These are phyloP conservation scores for Anoplophora glabripennis DNA, from an alignment of 1,140 invertebrate species.

Conservation along the genomic window DNA sequence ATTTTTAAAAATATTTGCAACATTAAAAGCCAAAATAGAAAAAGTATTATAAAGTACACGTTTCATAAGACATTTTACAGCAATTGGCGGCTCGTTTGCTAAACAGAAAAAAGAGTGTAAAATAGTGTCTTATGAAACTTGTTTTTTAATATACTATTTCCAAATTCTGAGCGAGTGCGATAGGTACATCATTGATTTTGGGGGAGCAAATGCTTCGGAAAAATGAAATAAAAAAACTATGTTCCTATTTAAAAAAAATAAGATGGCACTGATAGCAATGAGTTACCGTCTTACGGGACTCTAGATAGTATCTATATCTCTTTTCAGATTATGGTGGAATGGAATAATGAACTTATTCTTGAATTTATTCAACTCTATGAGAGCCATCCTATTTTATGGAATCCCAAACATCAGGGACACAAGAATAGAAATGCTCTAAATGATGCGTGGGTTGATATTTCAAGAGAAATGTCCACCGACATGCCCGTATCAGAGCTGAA, in stretches of 20 bases:
- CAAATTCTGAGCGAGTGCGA: not conserved
- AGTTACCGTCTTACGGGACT: too few relatives aligned
- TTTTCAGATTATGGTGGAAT: too few relatives aligned
- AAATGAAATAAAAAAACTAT: not conserved
- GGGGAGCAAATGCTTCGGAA: not conserved
- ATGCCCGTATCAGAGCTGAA: slow-evolving; percentile 26
- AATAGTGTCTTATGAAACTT: not conserved
- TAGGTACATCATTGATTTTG: not conserved
- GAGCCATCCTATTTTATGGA: slow-evolving; percentile 27
- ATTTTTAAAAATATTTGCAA: too few relatives aligned
- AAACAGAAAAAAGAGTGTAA: not conserved
- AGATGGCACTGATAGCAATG: too few relatives aligned
- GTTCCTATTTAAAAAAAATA: too few relatives aligned
- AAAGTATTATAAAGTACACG: not conserved
- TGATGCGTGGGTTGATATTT: slow-evolving; percentile 25
- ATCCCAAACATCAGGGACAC: slow-evolving; percentile 24
- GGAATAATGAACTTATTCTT: too few relatives aligned
- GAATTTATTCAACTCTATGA: slow-evolving; percentile 11
- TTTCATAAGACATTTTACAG: not conserved
- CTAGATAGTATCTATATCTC: too few relatives aligned
- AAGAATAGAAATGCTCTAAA: slow-evolving; percentile 23
- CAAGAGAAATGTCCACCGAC: slow-evolving; percentile 11
- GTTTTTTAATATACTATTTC: not conserved
- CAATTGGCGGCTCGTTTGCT: too few relatives aligned
- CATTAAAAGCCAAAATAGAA: too few relatives aligned